These are phyloP conservation scores for Gephyroberyx darwinii DNA, from an alignment of 2,797 vertebrate genomes.

Conservation along the genomic window DNA sequence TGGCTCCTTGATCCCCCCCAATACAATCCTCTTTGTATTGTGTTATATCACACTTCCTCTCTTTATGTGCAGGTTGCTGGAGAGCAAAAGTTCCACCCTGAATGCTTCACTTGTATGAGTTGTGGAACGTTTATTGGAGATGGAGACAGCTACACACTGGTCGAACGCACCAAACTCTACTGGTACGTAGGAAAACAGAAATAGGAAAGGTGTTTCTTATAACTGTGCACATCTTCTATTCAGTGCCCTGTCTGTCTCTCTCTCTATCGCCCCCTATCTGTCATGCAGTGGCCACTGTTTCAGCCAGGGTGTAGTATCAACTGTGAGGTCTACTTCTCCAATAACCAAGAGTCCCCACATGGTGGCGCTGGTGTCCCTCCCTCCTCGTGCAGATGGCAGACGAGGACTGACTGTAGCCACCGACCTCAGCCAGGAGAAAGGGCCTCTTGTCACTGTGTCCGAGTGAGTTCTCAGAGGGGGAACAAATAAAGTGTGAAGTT, in stretches of 20 bases:
- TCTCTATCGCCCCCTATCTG: background rate
- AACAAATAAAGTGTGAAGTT: background rate
- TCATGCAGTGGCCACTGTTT: slow-evolving; percentile 89
- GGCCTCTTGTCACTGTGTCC: slow-evolving; percentile 82
- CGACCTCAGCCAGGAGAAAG: slow-evolving; percentile 72
- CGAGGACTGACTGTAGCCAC: slow-evolving; percentile 87
- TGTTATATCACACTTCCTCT: slow-evolving; percentile 1
- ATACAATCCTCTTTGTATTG: background rate
- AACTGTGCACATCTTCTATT: background rate
- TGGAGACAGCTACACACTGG: slow-evolving; percentile 91
- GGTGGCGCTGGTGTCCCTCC: slow-evolving; percentile 93
- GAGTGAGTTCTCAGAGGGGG: slow-evolving; percentile 81
- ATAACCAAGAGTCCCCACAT: slow-evolving; percentile 88
- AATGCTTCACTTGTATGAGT: slow-evolving; percentile 92
- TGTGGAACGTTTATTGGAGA: slow-evolving; percentile 92
- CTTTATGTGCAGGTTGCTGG: slow-evolving; percentile 87
- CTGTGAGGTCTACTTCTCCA: slow-evolving; percentile 76
- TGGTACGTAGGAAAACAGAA: slow-evolving; percentile 54
- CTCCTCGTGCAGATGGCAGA: slow-evolving; percentile 82
- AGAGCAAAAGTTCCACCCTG: slow-evolving; percentile 95
- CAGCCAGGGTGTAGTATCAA: slow-evolving; percentile 84
- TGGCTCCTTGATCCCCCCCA: background rate
- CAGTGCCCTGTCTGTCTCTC: background rate
- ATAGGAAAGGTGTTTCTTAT: background rate
- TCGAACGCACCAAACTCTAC: slow-evolving; percentile 93